Conservation (phyloP, 1,140 invertebrate genomes). For the Bradysia coprophila region DNA sequence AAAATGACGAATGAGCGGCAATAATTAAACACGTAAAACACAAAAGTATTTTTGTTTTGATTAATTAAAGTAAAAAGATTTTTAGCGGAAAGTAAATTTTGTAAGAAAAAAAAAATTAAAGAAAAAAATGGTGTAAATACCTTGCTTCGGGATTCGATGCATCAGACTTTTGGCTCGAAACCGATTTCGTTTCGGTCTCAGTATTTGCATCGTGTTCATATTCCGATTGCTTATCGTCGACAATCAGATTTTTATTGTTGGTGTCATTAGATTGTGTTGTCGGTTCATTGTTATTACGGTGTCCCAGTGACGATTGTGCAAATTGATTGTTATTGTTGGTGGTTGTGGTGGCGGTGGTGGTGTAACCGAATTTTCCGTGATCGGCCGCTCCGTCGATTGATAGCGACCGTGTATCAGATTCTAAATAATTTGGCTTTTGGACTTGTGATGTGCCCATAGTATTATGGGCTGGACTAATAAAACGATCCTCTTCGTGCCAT, state of each 20-base stretch:
- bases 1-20: too few relatives aligned
- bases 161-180: slow-evolving; percentile 38
- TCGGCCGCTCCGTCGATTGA: too few relatives aligned
- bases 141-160: slow-evolving; percentile 47
- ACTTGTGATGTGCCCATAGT: background rate
- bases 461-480: slow-evolving; percentile 10
- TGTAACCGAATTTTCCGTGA: too few relatives aligned
- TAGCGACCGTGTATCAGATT: background rate
- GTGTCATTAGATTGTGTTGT: background rate
- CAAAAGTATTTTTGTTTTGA: too few relatives aligned
- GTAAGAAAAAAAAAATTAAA: slow-evolving; percentile 1
- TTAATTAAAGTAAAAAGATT: too few relatives aligned
- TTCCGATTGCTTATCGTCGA: background rate
- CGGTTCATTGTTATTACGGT: too few relatives aligned
- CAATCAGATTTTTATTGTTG: too few relatives aligned
- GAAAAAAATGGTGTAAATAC: slow-evolving; percentile 17
- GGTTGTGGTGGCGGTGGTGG: background rate
- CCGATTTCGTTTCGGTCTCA: slow-evolving; percentile 49
- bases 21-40: too few relatives aligned
- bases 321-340: background rate
- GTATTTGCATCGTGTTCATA: slow-evolving; percentile 62
- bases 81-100: slow-evolving; percentile 1
- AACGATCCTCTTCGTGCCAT: slow-evolving; percentile 23
- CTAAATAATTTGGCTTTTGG: slow-evolving; percentile 10
- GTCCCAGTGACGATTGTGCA: too few relatives aligned